A percentile compares a stretch with the other conserved stretches of the same genome.
Conservation (phyloP, 2,113 vertebrate genomes). For the Melanocharis versteri region DNA sequence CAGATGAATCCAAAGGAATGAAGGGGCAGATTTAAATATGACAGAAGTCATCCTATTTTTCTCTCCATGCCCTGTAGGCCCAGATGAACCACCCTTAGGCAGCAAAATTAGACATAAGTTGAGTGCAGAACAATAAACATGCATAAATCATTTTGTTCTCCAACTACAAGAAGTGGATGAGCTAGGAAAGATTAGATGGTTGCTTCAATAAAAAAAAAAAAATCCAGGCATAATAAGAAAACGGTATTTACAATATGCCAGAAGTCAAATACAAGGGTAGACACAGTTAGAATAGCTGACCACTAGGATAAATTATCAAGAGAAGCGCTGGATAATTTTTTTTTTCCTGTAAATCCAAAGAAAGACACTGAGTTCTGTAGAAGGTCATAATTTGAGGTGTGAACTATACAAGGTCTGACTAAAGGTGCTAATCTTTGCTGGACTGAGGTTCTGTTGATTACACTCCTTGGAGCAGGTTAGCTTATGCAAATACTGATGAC, state of each 20-base stretch:
- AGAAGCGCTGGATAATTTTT: accelerated
- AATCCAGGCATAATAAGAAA: neutral
- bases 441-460: neutral
- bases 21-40: neutral
- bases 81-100: neutral
- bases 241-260: neutral
- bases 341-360: neutral
- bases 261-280: neutral
- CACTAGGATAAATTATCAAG: neutral
- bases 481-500: neutral
- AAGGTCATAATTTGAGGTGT: neutral
- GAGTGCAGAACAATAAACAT: neutral
- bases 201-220: neutral
- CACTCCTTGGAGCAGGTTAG: neutral
- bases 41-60: neutral
- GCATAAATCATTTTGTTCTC: accelerated
- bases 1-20: neutral
- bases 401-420: neutral
- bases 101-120: neutral
- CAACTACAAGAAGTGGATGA: neutral
- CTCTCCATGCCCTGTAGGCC: neutral
- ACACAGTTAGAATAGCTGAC: neutral
- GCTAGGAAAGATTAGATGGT: neutral
- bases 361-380: neutral
- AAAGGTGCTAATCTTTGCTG: neutral